These are phyloP conservation scores for Aricia agestis DNA, from an alignment of 1,140 invertebrate genomes.

Conservation along the genomic window DNA sequence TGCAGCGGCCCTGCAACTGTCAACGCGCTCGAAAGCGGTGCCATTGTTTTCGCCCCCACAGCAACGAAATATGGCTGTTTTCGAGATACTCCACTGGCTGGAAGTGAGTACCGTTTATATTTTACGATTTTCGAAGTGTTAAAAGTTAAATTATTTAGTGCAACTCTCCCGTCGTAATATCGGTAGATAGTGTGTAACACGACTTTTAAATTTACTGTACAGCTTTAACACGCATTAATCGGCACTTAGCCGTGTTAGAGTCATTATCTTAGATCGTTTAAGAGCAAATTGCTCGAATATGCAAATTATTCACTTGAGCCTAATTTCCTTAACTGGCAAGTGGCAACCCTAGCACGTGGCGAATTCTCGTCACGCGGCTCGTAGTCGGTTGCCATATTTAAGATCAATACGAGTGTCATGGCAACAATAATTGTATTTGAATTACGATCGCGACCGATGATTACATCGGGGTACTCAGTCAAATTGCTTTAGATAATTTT, in stretches of 20 bases:
- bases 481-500: constrained; percentile 32
- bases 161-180: background rate
- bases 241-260: background rate
- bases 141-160: constrained; percentile 9
- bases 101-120: constrained; percentile 79
- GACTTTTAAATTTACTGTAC: background rate
- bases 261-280: constrained; percentile 33
- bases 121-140: constrained; percentile 21
- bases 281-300: constrained; percentile 10
- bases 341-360: background rate
- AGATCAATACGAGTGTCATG: constrained; percentile 46
- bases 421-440: constrained; percentile 55
- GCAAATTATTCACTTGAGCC: background rate
- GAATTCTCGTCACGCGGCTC: constrained; percentile 19
- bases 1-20: constrained; percentile 90
- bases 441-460: constrained; percentile 39
- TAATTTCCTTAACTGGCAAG: background rate
- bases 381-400: constrained; percentile 32
- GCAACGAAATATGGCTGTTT: constrained; percentile 97
- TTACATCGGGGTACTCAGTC: background rate
- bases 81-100: constrained; percentile 98
- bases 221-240: background rate
- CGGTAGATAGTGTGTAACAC: background rate
- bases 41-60: constrained; percentile 93
- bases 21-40: constrained; percentile 91